A percentile compares a stretch with the other conserved stretches of the same genome.
Evolutionary conservation across 2,113 vertebrate genomes (phyloP).

Genomic region (Erinaceus europaeus): DNA sequence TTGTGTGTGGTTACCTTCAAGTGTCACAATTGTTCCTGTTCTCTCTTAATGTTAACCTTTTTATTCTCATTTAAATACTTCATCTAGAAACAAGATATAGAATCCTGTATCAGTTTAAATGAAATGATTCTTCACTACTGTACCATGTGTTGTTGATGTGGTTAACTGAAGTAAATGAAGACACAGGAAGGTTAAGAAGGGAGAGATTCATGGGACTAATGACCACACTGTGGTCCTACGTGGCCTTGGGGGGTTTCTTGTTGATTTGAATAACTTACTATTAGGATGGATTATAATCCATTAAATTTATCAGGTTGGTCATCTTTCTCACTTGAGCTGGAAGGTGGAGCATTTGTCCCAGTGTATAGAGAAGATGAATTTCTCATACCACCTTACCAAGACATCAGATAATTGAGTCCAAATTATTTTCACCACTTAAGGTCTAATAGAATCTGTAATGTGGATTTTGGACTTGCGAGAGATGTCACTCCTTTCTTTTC

Average conservation of each 20-base stretch:
- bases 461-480: too few relatives aligned
- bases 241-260: not conserved
- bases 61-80: not conserved
- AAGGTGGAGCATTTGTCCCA: too few relatives aligned
- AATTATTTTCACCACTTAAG: too few relatives aligned
- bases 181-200: not conserved
- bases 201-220: not conserved
- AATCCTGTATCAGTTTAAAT: not conserved
- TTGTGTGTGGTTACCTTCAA: not conserved
- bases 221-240: not conserved
- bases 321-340: too few relatives aligned
- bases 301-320: not conserved
- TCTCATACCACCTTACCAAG: too few relatives aligned
- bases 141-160: not conserved
- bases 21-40: not conserved
- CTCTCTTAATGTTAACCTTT: not conserved
- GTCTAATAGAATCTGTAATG: too few relatives aligned
- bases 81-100: not conserved
- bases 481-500: too few relatives aligned
- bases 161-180: not conserved
- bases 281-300: not conserved
- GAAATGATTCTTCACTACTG: not conserved
- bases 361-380: too few relatives aligned
- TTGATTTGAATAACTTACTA: not conserved
- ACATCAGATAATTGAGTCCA: too few relatives aligned